Conservation (phyloP, 2,888 invertebrate genomes). For the Eurytoma adleriae region DNA sequence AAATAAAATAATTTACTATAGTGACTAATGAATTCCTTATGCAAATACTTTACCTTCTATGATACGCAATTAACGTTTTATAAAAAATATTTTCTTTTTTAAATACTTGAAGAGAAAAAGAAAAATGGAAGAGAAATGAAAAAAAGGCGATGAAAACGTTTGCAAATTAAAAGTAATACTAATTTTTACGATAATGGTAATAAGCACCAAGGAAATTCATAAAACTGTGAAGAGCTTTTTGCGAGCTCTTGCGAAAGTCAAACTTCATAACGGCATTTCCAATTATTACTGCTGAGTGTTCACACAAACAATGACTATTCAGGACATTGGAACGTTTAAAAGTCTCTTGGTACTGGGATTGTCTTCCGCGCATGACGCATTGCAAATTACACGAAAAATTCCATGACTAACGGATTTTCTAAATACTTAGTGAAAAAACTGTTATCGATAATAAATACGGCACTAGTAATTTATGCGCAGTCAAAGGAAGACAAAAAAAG, state of each 20-base stretch:
- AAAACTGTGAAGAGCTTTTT: background rate
- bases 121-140: background rate
- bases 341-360: conserved; percentile 28
- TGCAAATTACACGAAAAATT: conserved; percentile 3
- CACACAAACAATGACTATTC: conserved; percentile 44
- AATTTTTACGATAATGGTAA: conserved; percentile 10
- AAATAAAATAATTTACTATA: background rate
- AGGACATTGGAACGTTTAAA: conserved; percentile 25
- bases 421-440: background rate
- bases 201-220: too few species aligned
- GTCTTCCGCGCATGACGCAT: conserved; percentile 29
- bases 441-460: background rate
- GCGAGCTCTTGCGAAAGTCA: conserved; percentile 25
- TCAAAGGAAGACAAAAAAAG: background rate
- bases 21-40: too few species aligned
- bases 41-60: too few species aligned
- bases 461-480: background rate
- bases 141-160: background rate
- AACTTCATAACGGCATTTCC: conserved; percentile 38
- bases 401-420: background rate
- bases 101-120: background rate
- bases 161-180: too few species aligned
- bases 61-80: too few species aligned
- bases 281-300: conserved; percentile 35
- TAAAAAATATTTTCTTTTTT: too few species aligned